Conservation (phyloP, 2,797 vertebrate species). For the Zalophus californianus region DNA sequence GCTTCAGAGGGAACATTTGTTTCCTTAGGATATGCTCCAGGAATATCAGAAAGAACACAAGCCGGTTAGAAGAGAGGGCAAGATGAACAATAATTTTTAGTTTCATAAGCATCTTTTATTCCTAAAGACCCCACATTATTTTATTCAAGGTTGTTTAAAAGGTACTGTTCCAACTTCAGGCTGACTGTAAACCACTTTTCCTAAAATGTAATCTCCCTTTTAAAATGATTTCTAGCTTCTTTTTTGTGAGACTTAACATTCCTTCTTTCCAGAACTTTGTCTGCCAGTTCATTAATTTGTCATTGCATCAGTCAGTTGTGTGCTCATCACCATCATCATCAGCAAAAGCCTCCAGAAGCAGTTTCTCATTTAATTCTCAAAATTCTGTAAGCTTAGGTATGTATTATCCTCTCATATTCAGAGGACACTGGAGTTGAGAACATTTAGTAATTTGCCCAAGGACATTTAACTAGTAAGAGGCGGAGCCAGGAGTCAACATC, state of each 20-base stretch:
- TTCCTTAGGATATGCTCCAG: neutral
- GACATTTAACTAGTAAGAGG: neutral
- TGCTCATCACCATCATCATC: neutral
- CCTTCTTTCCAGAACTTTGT: neutral
- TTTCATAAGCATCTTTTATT: slow-evolving; percentile 23
- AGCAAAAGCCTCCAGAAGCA: rapidly evolving
- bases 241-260: neutral
- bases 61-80: neutral
- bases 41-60: neutral
- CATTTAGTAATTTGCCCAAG: neutral
- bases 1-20: neutral
- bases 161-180: neutral
- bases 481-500: neutral
- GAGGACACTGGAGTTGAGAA: neutral
- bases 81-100: neutral
- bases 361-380: neutral
- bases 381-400: neutral
- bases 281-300: neutral
- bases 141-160: neutral
- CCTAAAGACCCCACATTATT: neutral
- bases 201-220: slow-evolving; percentile 25
- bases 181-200: neutral
- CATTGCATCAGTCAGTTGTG: neutral
- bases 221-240: neutral
- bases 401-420: neutral